These are phyloP conservation scores for Falco punctatus DNA, from an alignment of 2,113 vertebrate genomes.

Conservation along the genomic window DNA sequence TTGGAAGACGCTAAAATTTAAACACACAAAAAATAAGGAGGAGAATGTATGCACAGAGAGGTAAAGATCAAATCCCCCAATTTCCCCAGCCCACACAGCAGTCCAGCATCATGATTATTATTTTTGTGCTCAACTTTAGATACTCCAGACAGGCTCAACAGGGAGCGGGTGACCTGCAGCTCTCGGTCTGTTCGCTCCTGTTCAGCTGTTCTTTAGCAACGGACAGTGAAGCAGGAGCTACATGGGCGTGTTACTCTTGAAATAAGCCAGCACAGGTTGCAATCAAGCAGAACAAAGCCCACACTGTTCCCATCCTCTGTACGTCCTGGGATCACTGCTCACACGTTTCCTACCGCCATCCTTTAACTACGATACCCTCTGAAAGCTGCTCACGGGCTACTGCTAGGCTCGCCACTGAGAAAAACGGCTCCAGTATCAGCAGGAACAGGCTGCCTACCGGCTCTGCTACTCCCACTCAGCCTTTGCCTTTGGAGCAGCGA, in stretches of 20 bases:
- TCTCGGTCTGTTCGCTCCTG: rapidly evolving
- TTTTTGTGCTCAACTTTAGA: neutral
- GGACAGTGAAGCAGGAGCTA: neutral
- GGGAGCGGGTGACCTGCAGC: neutral
- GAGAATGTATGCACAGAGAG: neutral
- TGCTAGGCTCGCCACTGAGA: neutral
- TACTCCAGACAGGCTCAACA: neutral
- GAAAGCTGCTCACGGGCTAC: neutral
- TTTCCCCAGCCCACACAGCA: neutral
- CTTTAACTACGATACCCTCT: rapidly evolving
- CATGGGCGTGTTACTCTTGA: neutral
- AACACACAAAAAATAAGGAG: neutral
- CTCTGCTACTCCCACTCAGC: neutral
- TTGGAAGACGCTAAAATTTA: neutral
- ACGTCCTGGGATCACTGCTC: neutral
- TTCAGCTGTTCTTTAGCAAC: neutral
- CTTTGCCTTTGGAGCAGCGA: neutral
- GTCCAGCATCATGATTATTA: neutral
- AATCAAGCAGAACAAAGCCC: neutral
- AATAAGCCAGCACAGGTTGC: neutral
- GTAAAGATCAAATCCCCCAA: neutral
- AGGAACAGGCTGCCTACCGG: neutral
- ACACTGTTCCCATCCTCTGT: neutral
- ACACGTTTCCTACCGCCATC: rapidly evolving
- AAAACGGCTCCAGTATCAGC: rapidly evolving